Base-by-base conservation (phyloP, 2,888 invertebrate species). In the Cordilura impudica region DNA sequence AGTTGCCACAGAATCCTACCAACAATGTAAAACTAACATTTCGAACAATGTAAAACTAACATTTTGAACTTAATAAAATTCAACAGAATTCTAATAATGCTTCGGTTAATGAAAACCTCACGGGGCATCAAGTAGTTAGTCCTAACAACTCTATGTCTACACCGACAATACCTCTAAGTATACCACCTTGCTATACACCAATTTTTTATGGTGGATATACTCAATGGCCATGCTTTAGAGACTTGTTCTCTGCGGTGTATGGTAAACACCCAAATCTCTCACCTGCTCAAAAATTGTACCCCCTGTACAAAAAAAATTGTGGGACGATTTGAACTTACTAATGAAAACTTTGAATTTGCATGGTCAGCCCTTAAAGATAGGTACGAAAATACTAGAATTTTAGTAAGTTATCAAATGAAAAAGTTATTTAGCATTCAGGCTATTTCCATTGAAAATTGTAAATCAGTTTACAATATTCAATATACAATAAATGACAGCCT, bases 291-390 rank as follows among this genome's bases (percentile, higher is more conserved):
- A 54, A 66, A 21, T 10, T 66, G 16, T 66, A 54, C 19, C 45
- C 53, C 6, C 45, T 67, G 4, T 39, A 45, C 56, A 19, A 16
- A 54, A 23, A 29, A 73, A 39, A 58, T 58, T 7, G 58, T 73
- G 10, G 23, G n/a, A 26, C n/a, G 35, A 16, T 73, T 66, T 4
- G 58, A 35, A 12, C 45, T 72, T 19, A 49, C 35, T 4, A 53
- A 61, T 19, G 26, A 21, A 1, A 61, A 56, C 45, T 72, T 63
- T 43, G 26, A 26, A 12, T 29, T 72, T 18, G 72, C 54, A 6
- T 72, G 63, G 63, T 21, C 21, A 10, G 45, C 63, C 1, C 31
- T 72, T 4, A 18, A 47, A 56, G 35, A 45, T 18, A 14, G 72
- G 6, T 56, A 8, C 21, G 56, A 65, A 35, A 65, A 73, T 29